phyloP scores from a whole-genome alignment of 2,113 vertebrate species.

The Leptobrachium ailaonicum region DNA sequence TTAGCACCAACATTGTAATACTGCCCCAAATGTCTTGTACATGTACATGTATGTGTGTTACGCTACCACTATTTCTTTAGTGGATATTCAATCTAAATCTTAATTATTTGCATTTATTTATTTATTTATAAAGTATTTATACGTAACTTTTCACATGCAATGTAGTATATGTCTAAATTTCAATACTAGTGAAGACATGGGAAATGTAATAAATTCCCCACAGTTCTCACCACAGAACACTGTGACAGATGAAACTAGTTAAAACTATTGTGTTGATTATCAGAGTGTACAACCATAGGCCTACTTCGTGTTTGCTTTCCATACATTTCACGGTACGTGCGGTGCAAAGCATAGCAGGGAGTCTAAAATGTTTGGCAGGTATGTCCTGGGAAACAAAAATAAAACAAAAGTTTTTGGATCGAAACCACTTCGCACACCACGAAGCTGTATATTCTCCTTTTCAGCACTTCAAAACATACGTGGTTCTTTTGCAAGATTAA shows the following conservation, averaged over 20 bases:
- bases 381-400: slow-evolving; percentile 32
- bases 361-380: slow-evolving; percentile 34
- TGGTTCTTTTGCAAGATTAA: background rate
- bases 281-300: slow-evolving; percentile 40
- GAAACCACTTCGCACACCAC: slow-evolving; percentile 30
- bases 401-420: slow-evolving; percentile 30
- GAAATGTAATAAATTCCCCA: slow-evolving; percentile 21
- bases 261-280: slow-evolving; percentile 23
- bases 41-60: too few species aligned
- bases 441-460: slow-evolving; percentile 35
- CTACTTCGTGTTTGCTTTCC: slow-evolving; percentile 10
- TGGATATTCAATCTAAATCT: background rate
- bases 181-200: background rate
- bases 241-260: slow-evolving; percentile 23
- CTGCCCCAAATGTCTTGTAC: too few species aligned
- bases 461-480: slow-evolving; percentile 23
- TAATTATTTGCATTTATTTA: background rate
- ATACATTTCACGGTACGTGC: slow-evolving; percentile 37
- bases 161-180: background rate
- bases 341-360: slow-evolving; percentile 47
- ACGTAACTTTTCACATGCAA: background rate
- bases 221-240: background rate
- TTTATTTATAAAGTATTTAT: background rate
- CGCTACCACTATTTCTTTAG: too few species aligned
- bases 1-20: too few species aligned